Conservation (phyloP, 2,113 vertebrate species). For the Bombycilla garrulus region DNA sequence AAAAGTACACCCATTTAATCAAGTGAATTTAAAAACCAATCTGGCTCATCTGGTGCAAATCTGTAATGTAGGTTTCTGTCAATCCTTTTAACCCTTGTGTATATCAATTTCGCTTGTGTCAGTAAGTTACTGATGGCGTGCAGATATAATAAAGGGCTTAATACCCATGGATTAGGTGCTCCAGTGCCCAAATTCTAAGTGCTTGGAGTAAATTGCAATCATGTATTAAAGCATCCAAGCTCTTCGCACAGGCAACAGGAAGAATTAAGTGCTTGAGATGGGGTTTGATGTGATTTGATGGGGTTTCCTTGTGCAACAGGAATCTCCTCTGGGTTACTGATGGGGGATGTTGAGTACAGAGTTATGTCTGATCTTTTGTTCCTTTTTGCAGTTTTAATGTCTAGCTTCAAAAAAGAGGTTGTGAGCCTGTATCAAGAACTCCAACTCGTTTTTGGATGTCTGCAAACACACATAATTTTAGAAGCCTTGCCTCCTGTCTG, state of each 20-base stretch:
- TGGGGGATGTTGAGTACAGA: not conserved
- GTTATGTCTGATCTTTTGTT: not conserved
- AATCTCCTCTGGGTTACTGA: not conserved
- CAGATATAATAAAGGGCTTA: not conserved
- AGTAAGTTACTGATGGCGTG: not conserved
- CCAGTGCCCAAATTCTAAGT: not conserved
- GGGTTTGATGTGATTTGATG: not conserved
- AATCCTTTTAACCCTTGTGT: constrained; percentile 49
- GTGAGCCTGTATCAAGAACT: not conserved
- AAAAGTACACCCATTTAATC: constrained; percentile 59
- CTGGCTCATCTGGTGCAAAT: constrained; percentile 30
- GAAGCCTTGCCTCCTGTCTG: not conserved
- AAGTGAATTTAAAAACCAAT: constrained; percentile 63
- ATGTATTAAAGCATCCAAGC: not conserved
- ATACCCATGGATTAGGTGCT: not conserved
- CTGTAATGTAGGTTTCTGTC: constrained; percentile 12
- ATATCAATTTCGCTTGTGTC: constrained; percentile 30
- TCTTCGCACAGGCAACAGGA: not conserved
- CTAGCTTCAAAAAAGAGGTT: not conserved
- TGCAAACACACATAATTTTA: not conserved
- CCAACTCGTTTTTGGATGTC: not conserved
- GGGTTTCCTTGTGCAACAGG: not conserved
- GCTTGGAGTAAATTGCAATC: not conserved
- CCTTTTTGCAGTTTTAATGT: not conserved
- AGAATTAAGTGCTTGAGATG: not conserved